Base-by-base conservation (phyloP, 2,797 vertebrate genomes). In the Poecilia velifera region DNA sequence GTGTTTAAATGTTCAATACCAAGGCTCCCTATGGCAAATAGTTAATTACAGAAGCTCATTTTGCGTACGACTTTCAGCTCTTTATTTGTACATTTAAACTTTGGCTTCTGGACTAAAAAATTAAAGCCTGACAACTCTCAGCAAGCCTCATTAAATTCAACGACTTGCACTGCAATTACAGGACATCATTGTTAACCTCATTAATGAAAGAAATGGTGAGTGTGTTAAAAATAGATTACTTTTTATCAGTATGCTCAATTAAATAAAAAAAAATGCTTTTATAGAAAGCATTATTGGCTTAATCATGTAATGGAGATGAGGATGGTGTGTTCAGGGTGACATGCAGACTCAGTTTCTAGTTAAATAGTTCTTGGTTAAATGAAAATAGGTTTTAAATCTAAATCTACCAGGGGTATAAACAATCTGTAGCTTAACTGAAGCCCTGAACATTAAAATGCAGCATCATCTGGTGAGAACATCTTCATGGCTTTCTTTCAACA, bases 101-200 rank as follows among this genome's bases (percentile, higher is more conserved):
- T 59, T 28, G 20, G 13, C 47, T 28, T 77, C 31, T 43, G 25
- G 64, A 64, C 31, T 6, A 73, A 64, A 49, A n/a, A 47, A 7
- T 28, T 18, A 45, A 57, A 68, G 22, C 64, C 20, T 39, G 34
- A 73, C 22, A 59, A 57, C 70, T 64, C 25, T 71, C 31, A 73
- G 49, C 9, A 45, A 66, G 43, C 39, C 45, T 78, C 78, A 72
- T 81, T 86, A 49, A 86, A 82, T 76, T 25, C 36, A n/a, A 7
- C 1, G 12, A 77, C 51, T 76, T 57, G 55, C 12, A 34, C 55
- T 73, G 55, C 76, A 79, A 12, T 53, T 71, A 71, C 20, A 72
- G 49, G 62, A 31, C 28, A 75, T 64, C 28, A 41, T 1, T 10
- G 28, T 74, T n/a, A 12, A 45, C 83, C 62, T 82, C n/a, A 45